Base-by-base conservation (phyloP, 1,140 invertebrate species). In the Pentalonia nigronervosa region DNA sequence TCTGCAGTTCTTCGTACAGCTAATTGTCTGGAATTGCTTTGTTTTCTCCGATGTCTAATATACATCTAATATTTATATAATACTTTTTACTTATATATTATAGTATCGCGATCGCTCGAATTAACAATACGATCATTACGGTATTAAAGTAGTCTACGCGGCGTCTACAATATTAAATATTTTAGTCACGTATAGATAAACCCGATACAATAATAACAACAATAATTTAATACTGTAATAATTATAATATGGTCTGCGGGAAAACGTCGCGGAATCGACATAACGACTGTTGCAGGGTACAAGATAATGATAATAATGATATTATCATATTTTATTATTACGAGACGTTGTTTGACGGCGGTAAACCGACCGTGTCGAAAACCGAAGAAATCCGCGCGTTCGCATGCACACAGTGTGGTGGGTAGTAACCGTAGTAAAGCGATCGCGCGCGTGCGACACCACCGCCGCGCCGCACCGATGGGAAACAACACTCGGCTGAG, bases 311-410 rank as follows among this genome's bases (percentile, higher is more conserved):
- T 36, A 25, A 30, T 47, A 47, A 30, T n/a, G n/a, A n/a, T n/a
- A n/a, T n/a, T n/a, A n/a, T n/a, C n/a, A n/a, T n/a, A n/a, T n/a
- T n/a, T n/a, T 11, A 25, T 36, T 14, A 17, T 47, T 48, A 86
- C 84, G 84, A 48, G 84, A n/a, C 4, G 60, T 14, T n/a, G 45
- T 86, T 86, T n/a, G 45, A 83, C 45, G 84, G 30, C 25, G 45
- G 45, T 86, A 86, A 67, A 88, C 50, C 45, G 30, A 88, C 86
- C 86, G 86, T 88, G n/a, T 88, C 87, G 87, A 53, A 50, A 53
- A 88, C 87, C 87, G 23, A 53, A 50, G 47, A 88, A 88, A 53
- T 88, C n/a, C 87, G 48, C 17, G 7, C 21, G n/a, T n/a, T n/a
- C 34, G 23, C 34, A 23, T 2, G 14, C 50, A 48, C 48, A 53